Evolutionary conservation across 2,888 invertebrate genomes (phyloP), one percentile per base, ranked within the genome.

Genomic region (Heliconius aoede): DNA sequence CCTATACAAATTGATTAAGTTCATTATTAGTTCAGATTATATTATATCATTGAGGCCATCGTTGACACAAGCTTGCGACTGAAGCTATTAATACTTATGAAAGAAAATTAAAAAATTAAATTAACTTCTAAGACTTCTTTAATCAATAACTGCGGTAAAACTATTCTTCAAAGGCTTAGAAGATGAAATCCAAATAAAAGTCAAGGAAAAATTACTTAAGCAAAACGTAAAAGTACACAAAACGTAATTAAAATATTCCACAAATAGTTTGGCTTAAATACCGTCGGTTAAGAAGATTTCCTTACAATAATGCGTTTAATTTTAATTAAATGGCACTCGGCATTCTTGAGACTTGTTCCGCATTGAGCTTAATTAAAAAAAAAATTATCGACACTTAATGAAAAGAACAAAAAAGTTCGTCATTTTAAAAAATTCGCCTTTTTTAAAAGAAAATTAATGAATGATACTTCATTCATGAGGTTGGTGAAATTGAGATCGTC

Each of bases 241-340:
- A 64, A 32, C 64, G 24, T 64, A 64, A 64, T 36, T 51, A 51
- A 55, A 55, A 3, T 55, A 24, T 55, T 15, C 15, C 46, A 55
- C 30, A 55, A 69, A 69, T 30, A 55, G 11, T 15, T n/a, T 30
- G 46, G 9, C 55, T 69, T 30, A 30, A 69, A 55, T 51, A 69
- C 30, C 69, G 32, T 55, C 3, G 55, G 30, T 55, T 71, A 36
- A 64, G 46, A 51, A 69, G 69, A 71, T 55, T 75, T 26, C 26
- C 40, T 69, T 24, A 71, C 75, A 64, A 65, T 71, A 32, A 74
- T 60, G 60, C 67, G 74, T 74, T 74, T 74, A 74, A 74, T 68
- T 74, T 74, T 74, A 74, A 74, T 74, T 74, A 74, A 74, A 74
- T 68, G 58, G 36, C 74, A 74, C 60, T 68, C 58, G 36, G 40